phyloP scores from a whole-genome alignment of 1,140 invertebrate genomes.

The Melanaphis sacchari region DNA sequence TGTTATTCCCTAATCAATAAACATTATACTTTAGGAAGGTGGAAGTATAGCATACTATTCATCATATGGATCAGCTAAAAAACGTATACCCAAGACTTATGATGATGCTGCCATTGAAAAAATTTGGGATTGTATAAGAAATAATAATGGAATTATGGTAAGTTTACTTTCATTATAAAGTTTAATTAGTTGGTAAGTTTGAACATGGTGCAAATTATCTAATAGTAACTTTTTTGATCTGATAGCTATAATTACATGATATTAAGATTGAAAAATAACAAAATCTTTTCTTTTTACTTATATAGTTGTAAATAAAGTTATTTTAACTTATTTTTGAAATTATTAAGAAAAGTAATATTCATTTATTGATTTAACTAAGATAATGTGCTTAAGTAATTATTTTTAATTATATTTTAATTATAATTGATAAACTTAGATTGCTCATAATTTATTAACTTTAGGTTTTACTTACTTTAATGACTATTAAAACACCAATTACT shows the following conservation, averaged over 20 bases:
- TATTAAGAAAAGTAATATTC: background rate
- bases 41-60: conserved; percentile 73
- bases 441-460: conserved; percentile 60
- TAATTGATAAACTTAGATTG: background rate
- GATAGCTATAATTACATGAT: background rate
- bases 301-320: too few species aligned
- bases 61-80: conserved; percentile 72
- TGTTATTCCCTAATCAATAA: background rate
- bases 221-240: background rate
- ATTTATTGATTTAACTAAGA: too few species aligned
- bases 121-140: conserved; percentile 91
- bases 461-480: conserved; percentile 81
- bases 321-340: background rate
- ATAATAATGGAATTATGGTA: conserved; percentile 97
- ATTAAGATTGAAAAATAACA: too few species aligned
- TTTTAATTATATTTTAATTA: background rate
- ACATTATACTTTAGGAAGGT: conserved; percentile 66
- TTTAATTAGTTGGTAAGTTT: background rate
- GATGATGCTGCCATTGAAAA: conserved; percentile 88
- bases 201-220: background rate
- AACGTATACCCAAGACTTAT: conserved; percentile 71
- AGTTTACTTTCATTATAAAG: conserved; percentile 58
- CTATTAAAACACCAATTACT: conserved; percentile 92
- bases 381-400: too few species aligned
- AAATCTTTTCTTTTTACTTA: background rate